Base-by-base conservation (phyloP, 1,140 invertebrate genomes). In the Zaprionus davidi region DNA sequence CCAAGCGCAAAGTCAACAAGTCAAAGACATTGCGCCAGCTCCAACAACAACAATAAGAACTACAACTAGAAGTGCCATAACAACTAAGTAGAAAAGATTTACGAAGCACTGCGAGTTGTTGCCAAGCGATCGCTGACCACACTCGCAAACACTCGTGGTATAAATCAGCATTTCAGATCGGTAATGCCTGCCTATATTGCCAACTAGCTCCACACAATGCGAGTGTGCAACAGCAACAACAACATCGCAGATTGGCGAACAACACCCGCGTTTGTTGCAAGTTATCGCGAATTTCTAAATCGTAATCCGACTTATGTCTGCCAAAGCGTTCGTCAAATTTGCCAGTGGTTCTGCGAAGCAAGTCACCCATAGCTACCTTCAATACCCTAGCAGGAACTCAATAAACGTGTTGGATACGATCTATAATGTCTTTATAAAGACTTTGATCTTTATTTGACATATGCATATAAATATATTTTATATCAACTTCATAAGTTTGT, bases 1-100 rank as follows among this genome's bases (percentile, higher is more conserved):
- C 80, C 84, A 78, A 77, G 78, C 71, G 57, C 71, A 69, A 73
- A 87, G 83, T 87, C 84, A 88, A 87, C 81, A 75, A 87, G 83
- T 81, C 84, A 87, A 87, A 87, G 80, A 87, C 84, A 86, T 87
- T 79, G 72, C 76, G 64, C 55, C 53, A 72, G 66, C 81, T 34
- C 17, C 53, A 56, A 55, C 60, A 49, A 53, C 64, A 55, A 36
- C 57, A 20, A 55, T 34, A 44, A 55, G 46, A 62, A 56, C 38
- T 26, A n/a, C 38, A 36, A 31, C 44, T 26, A 49, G 34, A 56
- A 28, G 11, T 17, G 34, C 51, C 28, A 68, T 24, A 26, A 49
- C 20, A 59, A 59, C 57, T 28, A 60, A 38, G 41, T 62, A 20
- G 24, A 31, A 26, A 4, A 36, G 60, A 57, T 76, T 73, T 72